These are phyloP conservation scores for Pseudopodoces humilis DNA, from an alignment of 2,113 vertebrate genomes.

Conservation along the genomic window DNA sequence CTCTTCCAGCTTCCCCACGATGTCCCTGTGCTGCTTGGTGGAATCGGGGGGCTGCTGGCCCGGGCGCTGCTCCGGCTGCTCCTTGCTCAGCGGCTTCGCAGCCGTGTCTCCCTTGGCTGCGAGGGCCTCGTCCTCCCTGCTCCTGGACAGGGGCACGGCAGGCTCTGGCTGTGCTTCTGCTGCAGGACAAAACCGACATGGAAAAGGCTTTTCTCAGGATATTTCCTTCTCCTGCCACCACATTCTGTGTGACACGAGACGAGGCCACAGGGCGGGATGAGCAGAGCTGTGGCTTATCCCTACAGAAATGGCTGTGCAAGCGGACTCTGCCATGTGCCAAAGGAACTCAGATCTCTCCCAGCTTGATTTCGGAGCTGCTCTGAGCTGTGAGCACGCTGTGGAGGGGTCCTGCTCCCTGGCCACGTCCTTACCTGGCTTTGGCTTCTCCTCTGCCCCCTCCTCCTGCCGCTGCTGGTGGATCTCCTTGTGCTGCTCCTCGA, in stretches of 20 bases:
- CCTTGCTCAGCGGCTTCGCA: not conserved
- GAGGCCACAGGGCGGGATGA: rapidly evolving
- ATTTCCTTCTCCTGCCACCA: not conserved
- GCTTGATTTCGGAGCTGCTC: not conserved
- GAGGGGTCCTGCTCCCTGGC: not conserved
- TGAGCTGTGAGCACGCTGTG: rapidly evolving
- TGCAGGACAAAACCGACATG: not conserved
- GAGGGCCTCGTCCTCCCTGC: slow-evolving; percentile 23
- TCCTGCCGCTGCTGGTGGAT: slow-evolving; percentile 88
- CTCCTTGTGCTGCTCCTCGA: slow-evolving; percentile 97
- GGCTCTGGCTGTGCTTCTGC: slow-evolving; percentile 38
- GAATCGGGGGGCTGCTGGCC: not conserved
- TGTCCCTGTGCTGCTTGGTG: not conserved
- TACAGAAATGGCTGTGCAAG: not conserved
- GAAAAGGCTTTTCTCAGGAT: not conserved
- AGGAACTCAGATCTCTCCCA: not conserved
- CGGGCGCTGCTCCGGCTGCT: not conserved
- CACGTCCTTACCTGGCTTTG: slow-evolving; percentile 37
- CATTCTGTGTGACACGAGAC: not conserved
- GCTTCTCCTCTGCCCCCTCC: slow-evolving; percentile 76
- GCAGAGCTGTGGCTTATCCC: not conserved
- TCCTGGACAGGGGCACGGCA: not conserved
- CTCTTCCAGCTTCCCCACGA: not conserved
- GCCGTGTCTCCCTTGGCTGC: not conserved
- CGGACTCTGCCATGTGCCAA: rapidly evolving